Evolutionary conservation across 2,113 vertebrate genomes (phyloP), one percentile per base, ranked within the genome.

Genomic region (Machaerirhynchus nigripectus): DNA sequence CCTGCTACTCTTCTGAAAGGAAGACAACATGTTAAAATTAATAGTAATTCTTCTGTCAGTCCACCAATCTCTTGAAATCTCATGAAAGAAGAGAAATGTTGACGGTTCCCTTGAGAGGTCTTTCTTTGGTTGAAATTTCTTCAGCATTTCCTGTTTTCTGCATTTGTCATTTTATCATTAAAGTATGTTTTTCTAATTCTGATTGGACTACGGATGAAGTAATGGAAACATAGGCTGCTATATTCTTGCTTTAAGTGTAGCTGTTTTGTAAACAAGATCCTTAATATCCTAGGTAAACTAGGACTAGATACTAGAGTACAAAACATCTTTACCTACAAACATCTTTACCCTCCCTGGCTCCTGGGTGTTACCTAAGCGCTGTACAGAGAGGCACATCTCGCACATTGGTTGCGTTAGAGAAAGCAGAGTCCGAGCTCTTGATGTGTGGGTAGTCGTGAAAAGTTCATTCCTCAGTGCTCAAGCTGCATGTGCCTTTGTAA

Each of bases 331-430:
- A n/a, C 8, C 60, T 81, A 7, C 56, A 49, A 63, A 18, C 1
- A 15, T 37, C 35, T 31, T 68, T 37, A 27, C 17, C 35, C 11
- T 87, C 26, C 17, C 33, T 49, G 55, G 24, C 8, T 73, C 49
- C 33, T 26, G 26, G 11, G 3, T 65, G 23, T 69, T 42, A 37
- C 59, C 33, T 27, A 22, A 46, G 22, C 13, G 3, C 55, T 31
- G 7, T 40, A 5, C 11, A 4, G 11, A 42, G 46, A 28, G 60
- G 18, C 33, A 52, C 37, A 21, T 70, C 56, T 35, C 0, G 0
- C 27, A 61, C 33, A 13, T 33, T 50, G 33, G 10, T 37, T 64
- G 7, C 1, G 0, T 53, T 31, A 30, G 27, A 56, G 64, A 46
- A 84, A 59, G 39, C 37, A 42, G 19, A 46, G 16, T 27, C 59